Percentiles rank a stretch among this genome's conserved stretches.
phyloP scores from a whole-genome alignment of 2,888 invertebrate genomes.

The Agriopis leucophaearia region DNA sequence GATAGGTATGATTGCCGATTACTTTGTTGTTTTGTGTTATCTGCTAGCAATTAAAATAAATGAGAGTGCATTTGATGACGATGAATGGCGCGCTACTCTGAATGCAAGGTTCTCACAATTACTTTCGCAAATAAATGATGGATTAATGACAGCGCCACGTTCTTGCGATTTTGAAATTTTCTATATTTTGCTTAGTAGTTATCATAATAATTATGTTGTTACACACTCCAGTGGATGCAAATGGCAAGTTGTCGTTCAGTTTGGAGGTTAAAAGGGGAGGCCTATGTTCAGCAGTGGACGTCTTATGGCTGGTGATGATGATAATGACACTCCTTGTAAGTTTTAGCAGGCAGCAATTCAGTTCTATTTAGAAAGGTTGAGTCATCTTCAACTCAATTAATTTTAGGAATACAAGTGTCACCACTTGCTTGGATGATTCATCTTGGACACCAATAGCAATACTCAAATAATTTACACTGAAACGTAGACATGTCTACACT shows the following conservation, averaged over 20 bases:
- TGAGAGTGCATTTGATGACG: slow-evolving; percentile 18
- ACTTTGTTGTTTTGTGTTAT: slow-evolving; percentile 35
- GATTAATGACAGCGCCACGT: slow-evolving; percentile 2
- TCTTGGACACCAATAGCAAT: no score
- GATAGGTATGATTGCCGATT: slow-evolving; percentile 41
- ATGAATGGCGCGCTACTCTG: slow-evolving; percentile 10
- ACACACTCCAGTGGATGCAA: no score
- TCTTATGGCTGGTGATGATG: no score
- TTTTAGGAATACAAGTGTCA: slow-evolving; percentile 10
- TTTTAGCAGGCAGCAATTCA: background rate
- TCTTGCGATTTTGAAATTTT: slow-evolving; percentile 8
- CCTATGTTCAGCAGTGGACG: no score
- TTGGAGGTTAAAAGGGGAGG: no score
- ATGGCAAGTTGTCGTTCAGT: no score
- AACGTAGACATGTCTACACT: background rate
- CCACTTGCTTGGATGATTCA: slow-evolving; percentile 5
- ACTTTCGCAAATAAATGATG: slow-evolving; percentile 17
- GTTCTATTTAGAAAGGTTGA: background rate
- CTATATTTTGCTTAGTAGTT: background rate
- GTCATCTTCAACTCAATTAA: slow-evolving; percentile 4
- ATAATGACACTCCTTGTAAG: background rate
- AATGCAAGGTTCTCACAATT: slow-evolving; percentile 26
- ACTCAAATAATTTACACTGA: background rate
- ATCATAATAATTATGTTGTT: background rate
- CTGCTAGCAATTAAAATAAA: slow-evolving; percentile 36